phyloP scores from a whole-genome alignment of 2,888 invertebrate genomes.

The Mythimna ferrago region DNA sequence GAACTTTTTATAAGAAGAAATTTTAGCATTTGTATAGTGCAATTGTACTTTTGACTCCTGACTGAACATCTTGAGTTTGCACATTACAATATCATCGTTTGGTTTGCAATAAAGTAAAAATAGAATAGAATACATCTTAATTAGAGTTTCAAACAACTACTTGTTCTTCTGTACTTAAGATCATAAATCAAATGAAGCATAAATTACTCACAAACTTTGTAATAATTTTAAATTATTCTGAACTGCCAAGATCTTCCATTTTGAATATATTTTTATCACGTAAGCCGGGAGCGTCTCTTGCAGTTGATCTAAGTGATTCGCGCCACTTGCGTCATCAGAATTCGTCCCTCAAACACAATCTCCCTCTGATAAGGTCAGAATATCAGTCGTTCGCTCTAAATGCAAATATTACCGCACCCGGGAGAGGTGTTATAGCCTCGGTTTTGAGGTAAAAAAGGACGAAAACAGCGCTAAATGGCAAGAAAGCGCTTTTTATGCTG shows the following conservation, averaged over 20 bases:
- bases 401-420: slow-evolving; percentile 89
- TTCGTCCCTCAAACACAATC: slow-evolving; percentile 87
- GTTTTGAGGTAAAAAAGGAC: slow-evolving; percentile 88
- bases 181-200: slow-evolving; percentile 56
- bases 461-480: slow-evolving; percentile 88
- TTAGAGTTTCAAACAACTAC: slow-evolving; percentile 35
- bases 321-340: slow-evolving; percentile 81
- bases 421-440: slow-evolving; percentile 88
- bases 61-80: too few species aligned
- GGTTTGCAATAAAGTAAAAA: too few species aligned
- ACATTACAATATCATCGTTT: too few species aligned
- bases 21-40: too few species aligned
- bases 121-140: slow-evolving; percentile 30
- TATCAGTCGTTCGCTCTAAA: slow-evolving; percentile 90
- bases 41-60: too few species aligned
- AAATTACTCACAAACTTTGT: slow-evolving; percentile 45
- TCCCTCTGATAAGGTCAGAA: slow-evolving; percentile 88
- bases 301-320: slow-evolving; percentile 72
- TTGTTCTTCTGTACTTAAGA: slow-evolving; percentile 15
- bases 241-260: slow-evolving; percentile 32
- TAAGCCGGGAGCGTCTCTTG: slow-evolving; percentile 65
- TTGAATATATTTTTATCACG: slow-evolving; percentile 68
- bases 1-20: too few species aligned
- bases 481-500: slow-evolving; percentile 87
- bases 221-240: slow-evolving; percentile 41